These are phyloP conservation scores for Xerus inauris DNA, from an alignment of 2,113 vertebrate genomes.

Conservation along the genomic window DNA sequence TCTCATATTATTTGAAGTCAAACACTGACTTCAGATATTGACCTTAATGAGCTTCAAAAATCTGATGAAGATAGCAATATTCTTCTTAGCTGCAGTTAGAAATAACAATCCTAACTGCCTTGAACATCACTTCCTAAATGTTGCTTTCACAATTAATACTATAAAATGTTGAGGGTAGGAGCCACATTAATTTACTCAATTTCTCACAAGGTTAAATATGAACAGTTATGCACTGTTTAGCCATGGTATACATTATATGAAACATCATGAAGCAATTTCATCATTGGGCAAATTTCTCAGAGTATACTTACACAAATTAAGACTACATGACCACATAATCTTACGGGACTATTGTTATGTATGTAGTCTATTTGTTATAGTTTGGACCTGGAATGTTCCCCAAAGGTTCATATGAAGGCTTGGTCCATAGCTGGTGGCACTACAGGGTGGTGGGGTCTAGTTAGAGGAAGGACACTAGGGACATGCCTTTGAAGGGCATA, in stretches of 20 bases:
- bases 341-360: neutral
- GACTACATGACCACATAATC: neutral
- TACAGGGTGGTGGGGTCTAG: neutral
- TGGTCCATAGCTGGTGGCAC: neutral
- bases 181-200: neutral
- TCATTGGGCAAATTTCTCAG: neutral
- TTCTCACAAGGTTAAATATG: conserved; percentile 31
- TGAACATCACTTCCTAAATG: neutral
- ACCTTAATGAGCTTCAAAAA: neutral
- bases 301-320: neutral
- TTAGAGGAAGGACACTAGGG: too few species aligned
- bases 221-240: neutral
- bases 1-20: neutral
- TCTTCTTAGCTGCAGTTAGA: neutral
- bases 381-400: neutral
- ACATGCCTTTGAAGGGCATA: neutral
- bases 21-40: neutral
- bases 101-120: neutral
- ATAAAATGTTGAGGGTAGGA: neutral
- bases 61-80: neutral
- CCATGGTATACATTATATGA: neutral
- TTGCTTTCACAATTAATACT: neutral
- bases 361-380: neutral
- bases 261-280: neutral
- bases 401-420: neutral